Evolutionary conservation across 2,797 vertebrate genomes (phyloP), one percentile per base, ranked within the genome.

Genomic region (Vipera latastei): DNA sequence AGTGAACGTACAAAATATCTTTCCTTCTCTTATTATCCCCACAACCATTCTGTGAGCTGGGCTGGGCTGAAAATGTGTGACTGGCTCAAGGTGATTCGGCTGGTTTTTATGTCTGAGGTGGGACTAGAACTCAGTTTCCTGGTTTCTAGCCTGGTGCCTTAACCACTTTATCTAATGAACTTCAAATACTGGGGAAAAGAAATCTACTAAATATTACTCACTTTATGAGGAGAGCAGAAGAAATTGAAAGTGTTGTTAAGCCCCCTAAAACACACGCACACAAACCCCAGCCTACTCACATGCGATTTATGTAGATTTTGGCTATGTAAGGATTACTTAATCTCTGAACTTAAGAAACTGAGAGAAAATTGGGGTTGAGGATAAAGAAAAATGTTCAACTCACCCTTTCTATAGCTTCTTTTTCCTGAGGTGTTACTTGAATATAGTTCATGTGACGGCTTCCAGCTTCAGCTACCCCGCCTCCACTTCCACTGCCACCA

Each of bases 381-480:
- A 7, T 32, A 4, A n/a, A 48, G 1, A 91, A 1, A 32, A 65
- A 63, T 38, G n/a, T 4, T 14, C 0, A 89, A 86, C 8, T 98
- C 93, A 99, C 99, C 98, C 99, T 98, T 97, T 99, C 99, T 96
- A 99, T 99, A 97, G 99, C 99, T 98, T 99, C 99, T 97, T 99
- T 99, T 97, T 99, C 99, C 97, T 99, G 99, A 94, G 99, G 99
- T 20, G 99, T 99, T 97, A 99, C 98, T 98, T 99, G 98, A 97
- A 99, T 99, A 96, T 99, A 99, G 97, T 98, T 99, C 98, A 98
- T 98, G 18, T 98, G 98, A 96, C 98, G 98, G 91, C 97, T 98
- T 96, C 98, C 98, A 95, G 98, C 95, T 93, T 98, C 98, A 8
- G 97, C 97, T 93, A 97, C 96, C 55, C 96, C 98, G 38, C 97